Evolutionary conservation across 92 coral and sea anemone species (phyloP), one percentile per base, ranked within the genome.

Genomic region (Virgularia gustaviana): DNA sequence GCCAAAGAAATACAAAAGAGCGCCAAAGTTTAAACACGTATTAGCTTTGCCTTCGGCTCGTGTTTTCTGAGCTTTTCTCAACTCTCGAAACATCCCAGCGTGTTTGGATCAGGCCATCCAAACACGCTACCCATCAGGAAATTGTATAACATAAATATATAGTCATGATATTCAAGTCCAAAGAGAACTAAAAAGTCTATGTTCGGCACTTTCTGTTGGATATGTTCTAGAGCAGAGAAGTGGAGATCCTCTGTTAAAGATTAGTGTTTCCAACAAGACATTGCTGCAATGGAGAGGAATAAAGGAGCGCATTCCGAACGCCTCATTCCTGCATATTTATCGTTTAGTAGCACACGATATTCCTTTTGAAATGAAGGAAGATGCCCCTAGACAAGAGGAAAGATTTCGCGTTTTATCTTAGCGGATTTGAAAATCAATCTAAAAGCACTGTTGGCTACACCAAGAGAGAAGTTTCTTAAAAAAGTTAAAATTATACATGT

Each of bases 141-240:
- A n/a, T n/a, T n/a, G n/a, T n/a, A 12, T 16, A 49, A 24, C 24
- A 10, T 24, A 24, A 55, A 55, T 55, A 36, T 49, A 27, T 49
- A n/a, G 29, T n/a, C 29, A 8, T 55, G 32, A 19, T 19, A 24
- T 19, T 59, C 66, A 59, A 59, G 66, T 59, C 43, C 15, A 34
- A 34, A 59, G 35, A 9, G 66, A 59, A 28, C 24, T 59, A 3
- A 34, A 59, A 59, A 59, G 20, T 9, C 24, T 59, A 29, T 4
- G 39, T 59, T 59, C 66, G 16, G 44, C 59, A 25, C 13, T 44
- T 56, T 39, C 66, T 15, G 29, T 73, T 30, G 33, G 56, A 8
- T 73, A 73, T 58, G 49, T 73, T 58, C 49, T 57, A 36, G 79
- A 73, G 35, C 79, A 73, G 55, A 57, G 79, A 41, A 73, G 64